phyloP scores from a whole-genome alignment of 2,888 invertebrate species.

The Adineta ricciae region DNA sequence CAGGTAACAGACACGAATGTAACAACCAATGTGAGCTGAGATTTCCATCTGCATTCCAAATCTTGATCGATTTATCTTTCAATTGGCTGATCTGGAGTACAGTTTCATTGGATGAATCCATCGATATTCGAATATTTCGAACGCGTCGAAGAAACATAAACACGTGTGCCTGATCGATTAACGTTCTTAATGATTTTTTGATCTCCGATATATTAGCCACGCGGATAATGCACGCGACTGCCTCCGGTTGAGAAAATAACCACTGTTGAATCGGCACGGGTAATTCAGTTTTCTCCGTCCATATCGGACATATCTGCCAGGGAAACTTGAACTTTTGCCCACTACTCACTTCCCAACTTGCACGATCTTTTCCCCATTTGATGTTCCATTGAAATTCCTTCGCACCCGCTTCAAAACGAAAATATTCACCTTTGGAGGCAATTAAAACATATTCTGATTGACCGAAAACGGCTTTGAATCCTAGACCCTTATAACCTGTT shows the following conservation, averaged over 20 bases:
- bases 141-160: not conserved
- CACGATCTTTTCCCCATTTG: not conserved
- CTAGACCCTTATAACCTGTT: not conserved
- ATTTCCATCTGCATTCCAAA: not conserved
- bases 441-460: not conserved
- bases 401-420: not conserved
- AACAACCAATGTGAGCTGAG: not conserved
- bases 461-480: not conserved
- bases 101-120: not conserved
- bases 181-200: not conserved
- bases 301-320: not conserved
- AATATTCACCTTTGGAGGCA: not conserved
- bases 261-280: not conserved
- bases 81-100: not conserved
- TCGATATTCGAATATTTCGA: not conserved
- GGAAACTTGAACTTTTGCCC: not conserved
- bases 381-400: not conserved
- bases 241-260: not conserved
- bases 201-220: not conserved
- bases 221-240: not conserved
- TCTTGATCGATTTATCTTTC: not conserved
- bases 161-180: not conserved
- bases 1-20: not conserved
- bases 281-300: not conserved
- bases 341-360: not conserved